Percentiles rank a stretch among this genome's conserved stretches.
Conservation (phyloP, 2,797 vertebrate genomes). For the Rhynchonycteris naso region DNA sequence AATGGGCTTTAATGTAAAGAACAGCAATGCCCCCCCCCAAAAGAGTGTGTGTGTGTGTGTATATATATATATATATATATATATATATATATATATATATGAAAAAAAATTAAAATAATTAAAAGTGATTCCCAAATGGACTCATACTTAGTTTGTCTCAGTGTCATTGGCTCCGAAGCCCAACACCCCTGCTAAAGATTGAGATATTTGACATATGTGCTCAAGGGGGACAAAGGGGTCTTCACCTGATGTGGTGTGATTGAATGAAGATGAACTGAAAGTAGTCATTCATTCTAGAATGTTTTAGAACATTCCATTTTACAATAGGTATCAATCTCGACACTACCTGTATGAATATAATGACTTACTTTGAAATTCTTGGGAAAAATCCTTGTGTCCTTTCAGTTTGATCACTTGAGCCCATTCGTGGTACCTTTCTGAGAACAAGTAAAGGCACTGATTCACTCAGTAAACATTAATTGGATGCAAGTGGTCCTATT, state of each 20-base stretch:
- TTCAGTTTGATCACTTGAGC: not conserved
- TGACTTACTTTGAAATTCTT: conserved; percentile 13
- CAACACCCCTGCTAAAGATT: not conserved
- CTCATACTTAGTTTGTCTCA: not conserved
- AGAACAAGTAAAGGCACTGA: not conserved
- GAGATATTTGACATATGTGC: not conserved
- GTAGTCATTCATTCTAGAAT: not conserved
- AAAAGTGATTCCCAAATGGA: not conserved
- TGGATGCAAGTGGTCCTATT: not conserved
- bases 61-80: too few relatives aligned
- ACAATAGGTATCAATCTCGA: not conserved
- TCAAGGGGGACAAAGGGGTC: not conserved
- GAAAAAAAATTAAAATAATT: not conserved
- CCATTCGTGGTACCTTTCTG: not conserved
- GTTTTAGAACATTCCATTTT: not conserved
- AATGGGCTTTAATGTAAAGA: not conserved
- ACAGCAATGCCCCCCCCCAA: not conserved
- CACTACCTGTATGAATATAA: not conserved
- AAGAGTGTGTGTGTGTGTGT: too few relatives aligned
- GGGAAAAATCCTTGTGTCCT: not conserved
- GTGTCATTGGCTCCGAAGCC: not conserved
- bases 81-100: too few relatives aligned
- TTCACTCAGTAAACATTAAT: not conserved
- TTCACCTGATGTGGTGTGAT: not conserved
- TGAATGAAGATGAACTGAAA: not conserved